Base-by-base conservation (phyloP, 2,888 invertebrate species). In the Monochamus alternatus region DNA sequence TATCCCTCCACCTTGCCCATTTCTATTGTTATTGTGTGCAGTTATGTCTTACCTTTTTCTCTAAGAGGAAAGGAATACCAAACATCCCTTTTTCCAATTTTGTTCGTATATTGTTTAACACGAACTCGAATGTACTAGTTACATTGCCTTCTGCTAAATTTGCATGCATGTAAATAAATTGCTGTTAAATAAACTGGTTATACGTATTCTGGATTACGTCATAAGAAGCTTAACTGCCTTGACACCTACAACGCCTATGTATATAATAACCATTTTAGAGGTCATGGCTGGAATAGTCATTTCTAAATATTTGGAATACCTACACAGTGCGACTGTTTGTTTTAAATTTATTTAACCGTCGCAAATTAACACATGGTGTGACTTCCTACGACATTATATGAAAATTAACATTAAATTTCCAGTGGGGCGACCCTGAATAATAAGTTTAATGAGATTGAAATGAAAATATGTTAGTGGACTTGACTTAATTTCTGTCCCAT, bases 191-290 rank as follows among this genome's bases (percentile, higher is more conserved):
- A 38, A 38, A 64, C 47, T 64, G 30, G 47, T 64, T 64, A 64
- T 30, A 62, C 12, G 47, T 47, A 47, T 64, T 51, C 47, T 64
- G 44, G 64, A 47, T 64, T 64, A 64, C 64, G 64, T 64, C 64
- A 55, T n/a, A 22, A 55, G 55, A n/a, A 10, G 47, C 47, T 47
- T 64, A 64, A 64, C 64, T 47, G 22, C 64, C 64, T 64, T 64
- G 64, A 64, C 64, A 64, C 64, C 64, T 64, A 64, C 64, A 64
- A 38, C 47, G 47, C 22, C 22, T 47, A 64, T 31, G 64, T 64
- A 47, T 64, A 30, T 47, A 64, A 64, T 47, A 64, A 64, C 22
- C 22, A 64, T 30, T 64, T 64, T 64, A 51, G 30, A 64, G 64
- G 64, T 64, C 64, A 64, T 10, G 64, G 64, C 5, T n/a, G 12